A percentile compares a stretch with the other conserved stretches of the same genome.
Evolutionary conservation across 1,140 invertebrate species (phyloP).

Genomic region (Cataglyphis hispanica): DNA sequence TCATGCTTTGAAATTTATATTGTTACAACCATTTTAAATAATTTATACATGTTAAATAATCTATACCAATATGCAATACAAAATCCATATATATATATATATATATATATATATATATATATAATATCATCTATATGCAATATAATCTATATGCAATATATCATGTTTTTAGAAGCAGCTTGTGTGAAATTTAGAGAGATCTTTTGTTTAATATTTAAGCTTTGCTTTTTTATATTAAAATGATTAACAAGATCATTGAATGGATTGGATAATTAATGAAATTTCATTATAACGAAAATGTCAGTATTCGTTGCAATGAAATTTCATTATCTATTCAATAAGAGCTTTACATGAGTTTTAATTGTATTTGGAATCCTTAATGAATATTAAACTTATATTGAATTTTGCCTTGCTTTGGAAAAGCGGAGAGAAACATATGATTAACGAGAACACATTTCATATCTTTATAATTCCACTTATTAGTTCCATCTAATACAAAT

Average conservation of each 20-base stretch:
- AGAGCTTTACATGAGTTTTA: slow-evolving; percentile 31
- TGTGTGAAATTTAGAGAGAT: slow-evolving; percentile 12
- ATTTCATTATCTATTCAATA: slow-evolving; percentile 54
- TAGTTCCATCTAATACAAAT: background rate
- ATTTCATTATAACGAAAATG: slow-evolving; percentile 38
- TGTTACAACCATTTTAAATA: background rate
- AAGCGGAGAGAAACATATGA: background rate
- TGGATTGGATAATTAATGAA: slow-evolving; percentile 27
- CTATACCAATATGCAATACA: no score
- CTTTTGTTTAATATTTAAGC: background rate
- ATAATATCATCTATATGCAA: no score
- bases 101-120: no score
- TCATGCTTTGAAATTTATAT: background rate
- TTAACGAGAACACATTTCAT: slow-evolving; percentile 22
- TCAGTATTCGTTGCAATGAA: slow-evolving; percentile 32
- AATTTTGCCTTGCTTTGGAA: slow-evolving; percentile 4
- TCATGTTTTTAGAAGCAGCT: background rate
- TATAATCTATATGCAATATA: no score
- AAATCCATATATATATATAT: no score
- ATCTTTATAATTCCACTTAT: slow-evolving; percentile 1
- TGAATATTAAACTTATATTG: slow-evolving; percentile 18
- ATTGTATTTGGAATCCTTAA: background rate
- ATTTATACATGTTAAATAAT: background rate
- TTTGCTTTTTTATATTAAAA: background rate
- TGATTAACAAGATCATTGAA: background rate